Evolutionary conservation across 92 coral and sea anemone genomes (phyloP).

Genomic region (Epizoanthus rinbou): DNA sequence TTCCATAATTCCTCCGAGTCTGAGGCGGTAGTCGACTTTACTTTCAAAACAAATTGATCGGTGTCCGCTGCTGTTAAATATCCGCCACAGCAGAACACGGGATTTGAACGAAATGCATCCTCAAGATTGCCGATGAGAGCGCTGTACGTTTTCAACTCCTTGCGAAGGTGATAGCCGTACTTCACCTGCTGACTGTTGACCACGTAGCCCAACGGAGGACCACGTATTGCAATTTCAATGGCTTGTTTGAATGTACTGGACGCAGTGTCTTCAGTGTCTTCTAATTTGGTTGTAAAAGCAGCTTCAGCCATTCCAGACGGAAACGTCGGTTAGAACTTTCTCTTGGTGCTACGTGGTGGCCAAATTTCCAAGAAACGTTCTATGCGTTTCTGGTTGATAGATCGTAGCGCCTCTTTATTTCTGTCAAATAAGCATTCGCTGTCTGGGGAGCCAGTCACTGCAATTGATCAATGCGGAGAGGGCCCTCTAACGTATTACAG

Average conservation of each 20-base stretch:
- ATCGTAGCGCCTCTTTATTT: no score
- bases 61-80: conserved; percentile 34
- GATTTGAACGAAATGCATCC: conserved; percentile 41
- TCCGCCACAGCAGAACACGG: conserved; percentile 66
- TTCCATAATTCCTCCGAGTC: conserved; percentile 45
- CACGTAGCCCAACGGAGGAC: conserved; percentile 50
- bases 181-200: conserved; percentile 55
- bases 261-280: neutral
- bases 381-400: no score
- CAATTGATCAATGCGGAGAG: no score
- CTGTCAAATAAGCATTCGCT: no score
- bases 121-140: conserved; percentile 50
- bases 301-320: conserved; percentile 46
- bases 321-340: no score
- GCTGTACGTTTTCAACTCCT: conserved; percentile 41
- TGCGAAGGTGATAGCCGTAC: neutral
- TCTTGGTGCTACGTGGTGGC: no score
- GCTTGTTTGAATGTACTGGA: conserved; percentile 16
- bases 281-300: neutral
- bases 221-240: conserved; percentile 49
- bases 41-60: conserved; percentile 29
- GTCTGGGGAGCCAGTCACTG: no score
- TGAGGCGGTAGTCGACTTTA: conserved; percentile 29
- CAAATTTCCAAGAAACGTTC: no score
- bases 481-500: no score